Evolutionary conservation across 1,140 invertebrate species (phyloP).

Genomic region (Sipha flava): DNA sequence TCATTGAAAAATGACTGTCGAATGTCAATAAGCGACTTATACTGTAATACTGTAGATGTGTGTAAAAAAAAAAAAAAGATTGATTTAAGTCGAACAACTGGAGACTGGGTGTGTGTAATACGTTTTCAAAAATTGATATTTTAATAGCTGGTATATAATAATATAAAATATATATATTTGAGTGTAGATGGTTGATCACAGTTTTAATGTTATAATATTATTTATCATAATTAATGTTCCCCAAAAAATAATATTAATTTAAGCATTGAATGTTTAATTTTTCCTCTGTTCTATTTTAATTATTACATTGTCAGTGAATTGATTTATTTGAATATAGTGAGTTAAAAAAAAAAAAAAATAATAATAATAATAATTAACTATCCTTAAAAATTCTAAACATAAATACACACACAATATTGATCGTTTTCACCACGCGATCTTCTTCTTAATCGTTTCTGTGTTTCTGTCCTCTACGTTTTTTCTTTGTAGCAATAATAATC

Average conservation of each 20-base stretch:
- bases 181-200: not conserved
- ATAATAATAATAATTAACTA: too few species aligned
- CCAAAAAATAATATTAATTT: not conserved
- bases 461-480: not conserved
- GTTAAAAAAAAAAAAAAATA: too few species aligned
- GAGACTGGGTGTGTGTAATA: conserved; percentile 23
- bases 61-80: not conserved
- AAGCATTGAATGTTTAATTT: too few species aligned
- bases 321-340: too few species aligned
- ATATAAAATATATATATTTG: not conserved
- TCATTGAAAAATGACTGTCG: not conserved
- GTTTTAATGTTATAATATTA: not conserved
- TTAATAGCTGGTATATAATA: not conserved
- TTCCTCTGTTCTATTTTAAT: too few species aligned
- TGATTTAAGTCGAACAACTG: not conserved
- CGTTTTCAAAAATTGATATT: not conserved
- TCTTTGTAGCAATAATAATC: too few species aligned
- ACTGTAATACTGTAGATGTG: too few species aligned
- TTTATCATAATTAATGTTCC: not conserved
- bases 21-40: not conserved
- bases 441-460: not conserved
- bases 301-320: too few species aligned
- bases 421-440: too few species aligned
- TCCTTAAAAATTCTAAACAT: too few species aligned
- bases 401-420: too few species aligned